These are phyloP conservation scores for Drosophila emarginata DNA, from an alignment of 2,888 invertebrate species.

Conservation along the genomic window DNA sequence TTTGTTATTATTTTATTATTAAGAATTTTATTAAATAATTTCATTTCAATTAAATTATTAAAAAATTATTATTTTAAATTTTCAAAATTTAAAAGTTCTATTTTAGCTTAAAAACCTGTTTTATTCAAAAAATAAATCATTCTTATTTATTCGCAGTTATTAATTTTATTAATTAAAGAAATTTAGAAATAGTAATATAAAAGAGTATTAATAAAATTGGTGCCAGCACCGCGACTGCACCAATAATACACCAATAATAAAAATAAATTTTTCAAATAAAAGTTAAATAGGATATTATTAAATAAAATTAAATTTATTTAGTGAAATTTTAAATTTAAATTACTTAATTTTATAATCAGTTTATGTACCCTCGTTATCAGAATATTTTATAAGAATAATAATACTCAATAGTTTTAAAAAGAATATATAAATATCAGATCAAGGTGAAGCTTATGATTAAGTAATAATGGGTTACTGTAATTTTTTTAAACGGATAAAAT, in stretches of 20 bases:
- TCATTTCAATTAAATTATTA: no score
- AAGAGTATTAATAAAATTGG: conserved; percentile 85
- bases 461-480: no score
- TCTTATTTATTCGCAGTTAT: conserved; percentile 81
- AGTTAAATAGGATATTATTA: conserved; percentile 78
- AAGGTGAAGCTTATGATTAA: conserved; percentile 88
- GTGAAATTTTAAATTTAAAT: conserved; percentile 77
- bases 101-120: conserved; percentile 83
- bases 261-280: conserved; percentile 84
- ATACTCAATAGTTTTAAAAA: conserved; percentile 83
- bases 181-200: conserved; percentile 85
- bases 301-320: conserved; percentile 84
- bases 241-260: conserved; percentile 85
- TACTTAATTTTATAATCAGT: conserved; percentile 84
- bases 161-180: conserved; percentile 85
- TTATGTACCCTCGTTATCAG: conserved; percentile 88
- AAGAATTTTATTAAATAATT: background rate
- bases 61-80: conserved; percentile 2
- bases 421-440: conserved; percentile 87
- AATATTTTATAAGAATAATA: conserved; percentile 83
- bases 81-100: conserved; percentile 82
- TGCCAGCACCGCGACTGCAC: conserved; percentile 88
- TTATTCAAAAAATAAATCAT: conserved; percentile 82
- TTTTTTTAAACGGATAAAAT: conserved; percentile 81
- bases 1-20: background rate